A percentile compares a stretch with the other conserved stretches of the same genome.
These are phyloP conservation scores for Drosophila rhopaloa DNA, from an alignment of 1,140 invertebrate genomes.

Conservation along the genomic window DNA sequence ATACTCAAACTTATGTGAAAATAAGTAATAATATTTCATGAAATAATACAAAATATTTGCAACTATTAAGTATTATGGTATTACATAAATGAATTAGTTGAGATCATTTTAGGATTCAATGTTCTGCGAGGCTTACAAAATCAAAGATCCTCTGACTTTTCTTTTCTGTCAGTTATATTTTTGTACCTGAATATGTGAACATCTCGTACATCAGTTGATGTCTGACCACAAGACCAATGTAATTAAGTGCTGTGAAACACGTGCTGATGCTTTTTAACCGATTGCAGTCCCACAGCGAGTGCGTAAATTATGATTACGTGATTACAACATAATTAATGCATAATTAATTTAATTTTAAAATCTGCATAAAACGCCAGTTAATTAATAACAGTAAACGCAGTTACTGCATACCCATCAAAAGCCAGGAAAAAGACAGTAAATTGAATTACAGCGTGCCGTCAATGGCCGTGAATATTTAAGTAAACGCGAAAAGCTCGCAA, in stretches of 20 bases:
- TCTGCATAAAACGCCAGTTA: slow-evolving; percentile 64
- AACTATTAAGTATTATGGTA: too few species aligned
- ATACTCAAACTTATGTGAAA: too few species aligned
- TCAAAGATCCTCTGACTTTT: not conserved
- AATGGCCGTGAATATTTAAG: slow-evolving; percentile 30
- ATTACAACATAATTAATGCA: slow-evolving; percentile 52
- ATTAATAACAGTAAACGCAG: slow-evolving; percentile 69
- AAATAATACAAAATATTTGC: too few species aligned
- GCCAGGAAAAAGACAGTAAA: slow-evolving; percentile 34
- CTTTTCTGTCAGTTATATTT: not conserved
- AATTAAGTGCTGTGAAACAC: slow-evolving; percentile 21
- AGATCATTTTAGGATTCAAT: too few species aligned
- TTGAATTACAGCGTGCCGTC: slow-evolving; percentile 50
- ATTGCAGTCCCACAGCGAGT: slow-evolving; percentile 15
- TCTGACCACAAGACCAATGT: slow-evolving; percentile 18
- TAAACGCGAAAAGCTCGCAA: slow-evolving; percentile 50
- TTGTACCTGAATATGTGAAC: not conserved
- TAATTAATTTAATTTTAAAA: slow-evolving; percentile 67
- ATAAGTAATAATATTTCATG: too few species aligned
- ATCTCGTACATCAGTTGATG: not conserved
- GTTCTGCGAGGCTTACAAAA: not conserved
- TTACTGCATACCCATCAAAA: slow-evolving; percentile 46
- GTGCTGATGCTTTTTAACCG: not conserved
- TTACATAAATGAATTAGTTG: too few species aligned
- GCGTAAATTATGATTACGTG: slow-evolving; percentile 52